Conservation (phyloP, 2,888 invertebrate genomes). For the Hemistola chrysoprasaria region DNA sequence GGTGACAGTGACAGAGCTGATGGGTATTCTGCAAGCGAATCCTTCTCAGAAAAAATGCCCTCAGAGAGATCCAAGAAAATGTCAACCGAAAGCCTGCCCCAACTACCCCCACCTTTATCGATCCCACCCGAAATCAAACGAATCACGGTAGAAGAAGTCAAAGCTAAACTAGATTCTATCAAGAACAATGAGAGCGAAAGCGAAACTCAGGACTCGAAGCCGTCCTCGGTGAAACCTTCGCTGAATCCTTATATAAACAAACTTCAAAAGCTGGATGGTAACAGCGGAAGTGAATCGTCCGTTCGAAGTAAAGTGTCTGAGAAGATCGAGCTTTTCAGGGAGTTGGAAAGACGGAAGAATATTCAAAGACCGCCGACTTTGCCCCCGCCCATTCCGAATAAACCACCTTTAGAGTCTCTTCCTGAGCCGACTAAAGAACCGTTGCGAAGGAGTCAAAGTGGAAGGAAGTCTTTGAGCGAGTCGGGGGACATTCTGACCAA, state of each 20-base stretch:
- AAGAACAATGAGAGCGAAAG: constrained; percentile 69
- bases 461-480: constrained; percentile 75
- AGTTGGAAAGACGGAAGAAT: constrained; percentile 71
- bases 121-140: constrained; percentile 65
- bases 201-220: constrained; percentile 79
- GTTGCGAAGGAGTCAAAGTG: constrained; percentile 71
- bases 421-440: constrained; percentile 60
- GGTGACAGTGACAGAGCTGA: constrained; percentile 84
- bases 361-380: constrained; percentile 73
- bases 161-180: constrained; percentile 80
- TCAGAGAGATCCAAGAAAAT: constrained; percentile 81
- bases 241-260: constrained; percentile 43
- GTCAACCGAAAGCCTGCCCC: constrained; percentile 79
- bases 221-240: constrained; percentile 48
- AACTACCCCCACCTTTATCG: constrained; percentile 62
- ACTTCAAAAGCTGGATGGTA: constrained; percentile 40
- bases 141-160: constrained; percentile 80
- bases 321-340: constrained; percentile 74
- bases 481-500: constrained; percentile 92
- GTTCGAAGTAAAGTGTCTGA: constrained; percentile 77
- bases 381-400: constrained; percentile 74
- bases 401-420: constrained; percentile 52
- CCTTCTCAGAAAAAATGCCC: constrained; percentile 72
- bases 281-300: constrained; percentile 56
- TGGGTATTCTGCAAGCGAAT: constrained; percentile 71